Percentiles rank a stretch among this genome's conserved stretches.
phyloP scores from a whole-genome alignment of 2,113 vertebrate species.

The Anseranas semipalmata region DNA sequence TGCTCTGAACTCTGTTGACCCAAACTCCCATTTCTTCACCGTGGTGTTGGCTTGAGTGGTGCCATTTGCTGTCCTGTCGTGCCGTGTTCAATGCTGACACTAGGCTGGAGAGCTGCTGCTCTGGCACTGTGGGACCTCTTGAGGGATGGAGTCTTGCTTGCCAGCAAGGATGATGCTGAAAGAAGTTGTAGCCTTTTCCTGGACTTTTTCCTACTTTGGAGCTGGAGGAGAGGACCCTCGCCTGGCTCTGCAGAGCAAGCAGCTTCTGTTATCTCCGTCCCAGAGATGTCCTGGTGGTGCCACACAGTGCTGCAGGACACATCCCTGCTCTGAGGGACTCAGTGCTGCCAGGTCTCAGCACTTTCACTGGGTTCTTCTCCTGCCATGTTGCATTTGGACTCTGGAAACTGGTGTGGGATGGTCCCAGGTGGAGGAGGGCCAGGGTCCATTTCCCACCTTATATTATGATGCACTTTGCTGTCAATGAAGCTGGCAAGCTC shows the following conservation, averaged over 20 bases:
- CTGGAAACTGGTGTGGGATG: slow-evolving; percentile 15
- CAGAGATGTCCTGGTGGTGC: background rate
- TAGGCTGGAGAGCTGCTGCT: background rate
- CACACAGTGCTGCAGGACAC: background rate
- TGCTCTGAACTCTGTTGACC: background rate
- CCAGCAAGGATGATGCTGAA: background rate
- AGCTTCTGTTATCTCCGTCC: background rate
- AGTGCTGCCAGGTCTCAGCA: background rate
- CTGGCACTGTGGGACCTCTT: background rate
- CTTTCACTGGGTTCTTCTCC: slow-evolving; percentile 31
- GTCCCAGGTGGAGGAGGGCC: background rate
- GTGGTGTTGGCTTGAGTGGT: background rate
- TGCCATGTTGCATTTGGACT: slow-evolving; percentile 30
- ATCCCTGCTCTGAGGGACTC: background rate
- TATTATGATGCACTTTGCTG: slow-evolving; percentile 58
- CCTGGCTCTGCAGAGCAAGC: background rate
- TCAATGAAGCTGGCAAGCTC: slow-evolving; percentile 15
- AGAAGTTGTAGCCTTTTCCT: background rate
- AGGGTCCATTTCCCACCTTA: background rate
- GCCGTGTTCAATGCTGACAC: background rate
- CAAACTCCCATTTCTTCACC: background rate
- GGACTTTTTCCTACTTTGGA: background rate
- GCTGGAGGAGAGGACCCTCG: background rate
- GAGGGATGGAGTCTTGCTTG: background rate
- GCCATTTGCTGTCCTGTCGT: background rate